These are phyloP conservation scores for Lithosia quadra DNA, from an alignment of 2,888 invertebrate species.

Conservation along the genomic window DNA sequence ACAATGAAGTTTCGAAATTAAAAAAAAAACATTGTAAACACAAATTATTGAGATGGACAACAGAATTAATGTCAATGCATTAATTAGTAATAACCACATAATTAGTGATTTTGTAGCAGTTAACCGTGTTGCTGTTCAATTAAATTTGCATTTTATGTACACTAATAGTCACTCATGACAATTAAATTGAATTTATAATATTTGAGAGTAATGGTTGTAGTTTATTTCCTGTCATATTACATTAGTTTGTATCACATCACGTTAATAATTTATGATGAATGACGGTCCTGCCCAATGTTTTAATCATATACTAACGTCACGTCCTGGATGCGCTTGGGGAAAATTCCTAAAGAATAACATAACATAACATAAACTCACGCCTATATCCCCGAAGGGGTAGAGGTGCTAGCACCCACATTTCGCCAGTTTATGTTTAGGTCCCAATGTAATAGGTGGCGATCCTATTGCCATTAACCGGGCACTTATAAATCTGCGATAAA, in stretches of 20 bases:
- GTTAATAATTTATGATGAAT: not conserved
- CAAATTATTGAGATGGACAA: not conserved
- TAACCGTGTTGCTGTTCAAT: conserved; percentile 27
- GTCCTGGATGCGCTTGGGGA: too few relatives aligned
- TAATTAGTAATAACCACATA: conserved; percentile 28
- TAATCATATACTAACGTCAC: not conserved
- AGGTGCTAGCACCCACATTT: too few relatives aligned
- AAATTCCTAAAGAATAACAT: too few relatives aligned
- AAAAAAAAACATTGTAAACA: not conserved
- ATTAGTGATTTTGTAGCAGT: conserved; percentile 25
- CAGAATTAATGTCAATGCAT: conserved; percentile 19
- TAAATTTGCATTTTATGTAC: conserved; percentile 23
- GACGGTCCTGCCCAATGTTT: not conserved
- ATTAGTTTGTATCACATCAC: not conserved
- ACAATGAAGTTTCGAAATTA: too few relatives aligned
- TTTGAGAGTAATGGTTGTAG: too few relatives aligned
- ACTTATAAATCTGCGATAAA: too few relatives aligned
- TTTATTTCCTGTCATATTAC: not conserved
- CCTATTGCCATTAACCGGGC: too few relatives aligned
- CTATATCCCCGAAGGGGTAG: too few relatives aligned
- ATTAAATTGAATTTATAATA: conserved; percentile 22
- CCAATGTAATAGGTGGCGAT: too few relatives aligned
- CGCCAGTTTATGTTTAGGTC: too few relatives aligned
- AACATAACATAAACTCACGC: too few relatives aligned
- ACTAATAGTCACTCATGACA: not conserved